phyloP scores from a whole-genome alignment of 2,113 vertebrate genomes.

The Aspiorhynchus laticeps region DNA sequence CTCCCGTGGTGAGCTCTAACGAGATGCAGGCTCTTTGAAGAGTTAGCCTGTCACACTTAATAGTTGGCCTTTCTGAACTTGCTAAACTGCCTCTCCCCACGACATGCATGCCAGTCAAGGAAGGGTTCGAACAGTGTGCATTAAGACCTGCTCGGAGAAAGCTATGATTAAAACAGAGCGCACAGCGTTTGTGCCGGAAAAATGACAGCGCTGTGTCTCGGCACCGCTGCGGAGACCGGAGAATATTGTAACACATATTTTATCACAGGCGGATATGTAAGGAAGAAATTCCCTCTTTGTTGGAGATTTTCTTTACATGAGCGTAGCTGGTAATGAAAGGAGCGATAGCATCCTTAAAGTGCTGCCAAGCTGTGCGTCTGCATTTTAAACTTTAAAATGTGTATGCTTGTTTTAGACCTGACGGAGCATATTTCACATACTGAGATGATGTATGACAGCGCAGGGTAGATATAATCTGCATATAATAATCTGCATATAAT shows the following conservation, averaged over 20 bases:
- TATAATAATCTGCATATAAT: background rate
- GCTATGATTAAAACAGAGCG: slow-evolving; percentile 50
- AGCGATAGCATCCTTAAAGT: slow-evolving; percentile 23
- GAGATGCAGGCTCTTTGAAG: slow-evolving; percentile 70
- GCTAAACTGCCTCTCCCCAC: slow-evolving; percentile 49
- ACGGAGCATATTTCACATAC: background rate
- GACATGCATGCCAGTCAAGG: slow-evolving; percentile 47
- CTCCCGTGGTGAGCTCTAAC: slow-evolving; percentile 67
- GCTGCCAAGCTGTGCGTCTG: slow-evolving; percentile 27
- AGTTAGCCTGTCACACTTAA: slow-evolving; percentile 65
- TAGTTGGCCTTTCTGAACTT: slow-evolving; percentile 62
- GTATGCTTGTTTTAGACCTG: background rate
- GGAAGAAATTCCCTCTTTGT: slow-evolving; percentile 31
- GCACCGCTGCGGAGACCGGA: background rate
- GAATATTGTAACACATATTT: slow-evolving; percentile 51
- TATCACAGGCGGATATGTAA: slow-evolving; percentile 44
- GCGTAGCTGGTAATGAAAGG: slow-evolving; percentile 35
- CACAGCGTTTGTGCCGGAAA: slow-evolving; percentile 16
- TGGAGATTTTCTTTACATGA: slow-evolving; percentile 24
- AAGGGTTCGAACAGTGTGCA: slow-evolving; percentile 44
- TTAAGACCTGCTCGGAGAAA: slow-evolving; percentile 45
- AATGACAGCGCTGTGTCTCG: slow-evolving; percentile 37
- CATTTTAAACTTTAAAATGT: background rate
- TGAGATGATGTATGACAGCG: background rate
- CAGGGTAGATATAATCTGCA: background rate